phyloP scores from a whole-genome alignment of 2,113 vertebrate species.

The Lophochroa leadbeateri region DNA sequence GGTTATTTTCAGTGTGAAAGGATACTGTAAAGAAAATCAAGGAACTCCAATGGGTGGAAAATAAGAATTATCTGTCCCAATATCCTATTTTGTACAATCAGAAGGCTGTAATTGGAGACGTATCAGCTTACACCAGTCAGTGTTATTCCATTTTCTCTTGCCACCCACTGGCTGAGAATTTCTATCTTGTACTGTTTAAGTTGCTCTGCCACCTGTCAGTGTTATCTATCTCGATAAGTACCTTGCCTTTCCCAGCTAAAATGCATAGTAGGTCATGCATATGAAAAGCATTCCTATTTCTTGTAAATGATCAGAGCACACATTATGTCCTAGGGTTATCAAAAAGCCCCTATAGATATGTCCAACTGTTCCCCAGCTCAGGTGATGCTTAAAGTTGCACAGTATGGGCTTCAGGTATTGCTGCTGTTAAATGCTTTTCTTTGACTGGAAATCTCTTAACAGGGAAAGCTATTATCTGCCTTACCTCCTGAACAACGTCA shows the following conservation, averaged over 20 bases:
- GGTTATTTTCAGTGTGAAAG: not conserved
- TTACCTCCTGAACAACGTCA: not conserved
- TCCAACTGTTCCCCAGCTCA: not conserved
- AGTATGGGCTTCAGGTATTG: constrained; percentile 3
- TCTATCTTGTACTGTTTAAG: not conserved
- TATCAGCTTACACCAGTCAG: not conserved
- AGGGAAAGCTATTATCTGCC: constrained; percentile 1
- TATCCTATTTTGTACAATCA: not conserved
- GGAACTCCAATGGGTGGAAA: not conserved
- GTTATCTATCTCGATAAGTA: constrained; percentile 23
- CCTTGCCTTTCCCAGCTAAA: constrained; percentile 25
- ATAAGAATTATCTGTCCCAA: not conserved
- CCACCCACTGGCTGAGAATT: constrained; percentile 13
- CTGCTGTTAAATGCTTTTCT: not conserved
- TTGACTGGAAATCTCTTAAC: not conserved
- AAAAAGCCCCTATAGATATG: not conserved
- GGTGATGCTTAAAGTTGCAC: constrained; percentile 2
- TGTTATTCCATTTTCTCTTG: not conserved
- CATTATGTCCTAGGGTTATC: not conserved
- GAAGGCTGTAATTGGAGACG: not conserved
- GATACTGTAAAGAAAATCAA: not conserved
- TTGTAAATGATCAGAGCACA: constrained; percentile 8
- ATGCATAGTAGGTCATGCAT: not conserved
- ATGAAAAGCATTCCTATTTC: constrained; percentile 30
- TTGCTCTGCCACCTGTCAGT: constrained; percentile 22